phyloP scores from a whole-genome alignment of 2,797 vertebrate species.

The Parotocinclus haroldoi region DNA sequence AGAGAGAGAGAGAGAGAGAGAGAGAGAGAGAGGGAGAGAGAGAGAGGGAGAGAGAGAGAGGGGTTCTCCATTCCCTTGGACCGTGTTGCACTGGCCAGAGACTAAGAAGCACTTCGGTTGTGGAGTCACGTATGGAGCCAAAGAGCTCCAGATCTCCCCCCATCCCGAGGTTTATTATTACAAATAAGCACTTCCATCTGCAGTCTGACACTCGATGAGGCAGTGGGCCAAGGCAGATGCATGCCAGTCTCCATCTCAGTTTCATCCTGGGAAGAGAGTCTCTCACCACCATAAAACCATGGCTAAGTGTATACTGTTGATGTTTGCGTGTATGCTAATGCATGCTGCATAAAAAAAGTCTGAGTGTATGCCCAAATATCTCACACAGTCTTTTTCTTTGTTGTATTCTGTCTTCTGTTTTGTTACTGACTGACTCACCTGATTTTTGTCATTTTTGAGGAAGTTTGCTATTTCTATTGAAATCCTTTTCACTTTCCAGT shows the following conservation, averaged over 20 bases:
- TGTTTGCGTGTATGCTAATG: not conserved
- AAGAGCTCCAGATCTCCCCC: slow-evolving; percentile 41
- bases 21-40: too few species aligned
- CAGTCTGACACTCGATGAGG: slow-evolving; percentile 45
- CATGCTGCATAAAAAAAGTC: not conserved
- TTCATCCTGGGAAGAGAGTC: slow-evolving; percentile 15
- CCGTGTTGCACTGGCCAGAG: too few species aligned
- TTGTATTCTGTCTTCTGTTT: too few species aligned
- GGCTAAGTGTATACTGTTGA: not conserved
- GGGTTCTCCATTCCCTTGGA: too few species aligned
- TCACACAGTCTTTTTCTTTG: too few species aligned
- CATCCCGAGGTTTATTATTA: slow-evolving; percentile 55
- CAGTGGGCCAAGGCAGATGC: slow-evolving; percentile 45
- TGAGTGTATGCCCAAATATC: not conserved
- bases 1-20: too few species aligned
- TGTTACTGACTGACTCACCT: too few species aligned
- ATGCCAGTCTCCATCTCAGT: slow-evolving; percentile 41
- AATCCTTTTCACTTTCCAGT: too few species aligned
- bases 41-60: too few species aligned
- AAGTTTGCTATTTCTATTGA: too few species aligned
- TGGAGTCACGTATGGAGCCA: slow-evolving; percentile 42
- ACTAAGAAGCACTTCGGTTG: slow-evolving; percentile 29
- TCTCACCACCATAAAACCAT: slow-evolving; percentile 34
- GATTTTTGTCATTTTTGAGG: too few species aligned
- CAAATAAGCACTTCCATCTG: slow-evolving; percentile 57